Percentiles rank a stretch among this genome's conserved stretches.
Conservation (phyloP, 2,113 vertebrate species). For the Silurus meridionalis region DNA sequence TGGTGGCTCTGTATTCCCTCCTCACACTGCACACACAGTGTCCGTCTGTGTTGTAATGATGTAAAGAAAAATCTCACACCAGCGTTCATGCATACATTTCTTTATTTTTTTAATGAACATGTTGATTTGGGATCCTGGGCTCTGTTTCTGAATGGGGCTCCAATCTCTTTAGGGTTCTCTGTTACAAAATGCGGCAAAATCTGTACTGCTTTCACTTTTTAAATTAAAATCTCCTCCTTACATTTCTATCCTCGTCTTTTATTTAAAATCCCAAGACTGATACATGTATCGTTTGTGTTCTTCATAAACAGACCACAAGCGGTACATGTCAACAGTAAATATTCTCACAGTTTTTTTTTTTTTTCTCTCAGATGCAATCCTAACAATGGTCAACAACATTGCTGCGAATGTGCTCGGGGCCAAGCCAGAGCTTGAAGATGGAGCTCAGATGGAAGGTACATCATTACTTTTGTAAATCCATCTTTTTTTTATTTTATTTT, state of each 20-base stretch:
- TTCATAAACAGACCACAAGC: not conserved
- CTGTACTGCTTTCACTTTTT: too few species aligned
- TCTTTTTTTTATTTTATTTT: not conserved
- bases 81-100: not conserved
- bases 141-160: not conserved
- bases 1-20: not conserved
- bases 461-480: too few species aligned
- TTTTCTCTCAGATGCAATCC: constrained; percentile 85
- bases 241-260: not conserved
- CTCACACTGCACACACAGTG: not conserved
- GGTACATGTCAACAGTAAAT: not conserved
- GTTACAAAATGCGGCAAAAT: not conserved
- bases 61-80: constrained; percentile 6
- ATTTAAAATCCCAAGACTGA: not conserved
- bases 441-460: constrained; percentile 79
- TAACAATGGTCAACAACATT: constrained; percentile 99
- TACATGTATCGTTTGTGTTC: not conserved
- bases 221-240: too few species aligned
- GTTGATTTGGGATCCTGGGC: not conserved
- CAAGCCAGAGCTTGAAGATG: constrained; percentile 79
- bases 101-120: not conserved
- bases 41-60: constrained; percentile 14
- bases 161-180: not conserved
- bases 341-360: constrained; percentile 2
- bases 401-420: constrained; percentile 96